Base-by-base conservation (phyloP, 1,140 invertebrate genomes). In the Parapsyche elsis region DNA sequence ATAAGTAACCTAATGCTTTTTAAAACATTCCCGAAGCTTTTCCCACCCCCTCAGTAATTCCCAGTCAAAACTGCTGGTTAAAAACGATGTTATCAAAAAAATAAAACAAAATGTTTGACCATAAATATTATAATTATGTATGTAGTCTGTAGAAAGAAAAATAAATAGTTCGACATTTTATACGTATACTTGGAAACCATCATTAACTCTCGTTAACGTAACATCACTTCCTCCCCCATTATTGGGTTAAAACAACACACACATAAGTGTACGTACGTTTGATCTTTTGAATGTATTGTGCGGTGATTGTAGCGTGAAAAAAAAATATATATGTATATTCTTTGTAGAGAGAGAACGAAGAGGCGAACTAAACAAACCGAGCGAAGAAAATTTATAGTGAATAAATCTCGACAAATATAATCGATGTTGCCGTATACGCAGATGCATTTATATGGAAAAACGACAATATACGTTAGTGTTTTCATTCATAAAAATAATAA, bases 281-380 rank as follows among this genome's bases (percentile, higher is more conserved):
- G 38, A 38, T 26, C 24, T 21, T 30, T 14, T 12, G 23, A 26
- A 73, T 73, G 38, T 30, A 73, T 73, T 45, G 38, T 73, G 71
- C 38, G 71, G 71, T 45, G 38, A 73, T 73, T 73, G 71, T 73
- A 30, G 71, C 71, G 71, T 73, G 71, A 73, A 73, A 73, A 73
- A 67, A 38, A 23, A 71, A 23, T 71, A 26, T n/a, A n/a, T n/a
- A n/a, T n/a, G n/a, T n/a, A n/a, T 71, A 7, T 45, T 73, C 71
- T 45, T 12, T 30, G 23, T 30, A 38, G 24, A n/a, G 2, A 30
- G 2, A 30, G 30, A 38, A 38, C 49, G 71, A 49, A 1, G 23
- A 16, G 44, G 24, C 1, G 45, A n/a, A 24, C 46, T 16, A 26
- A 53, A 75, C 12, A 24, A 53, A 9, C 38, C 14, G 45, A 75